Evolutionary conservation across 1,140 invertebrate species (phyloP).

Genomic region (Formica selysi): DNA sequence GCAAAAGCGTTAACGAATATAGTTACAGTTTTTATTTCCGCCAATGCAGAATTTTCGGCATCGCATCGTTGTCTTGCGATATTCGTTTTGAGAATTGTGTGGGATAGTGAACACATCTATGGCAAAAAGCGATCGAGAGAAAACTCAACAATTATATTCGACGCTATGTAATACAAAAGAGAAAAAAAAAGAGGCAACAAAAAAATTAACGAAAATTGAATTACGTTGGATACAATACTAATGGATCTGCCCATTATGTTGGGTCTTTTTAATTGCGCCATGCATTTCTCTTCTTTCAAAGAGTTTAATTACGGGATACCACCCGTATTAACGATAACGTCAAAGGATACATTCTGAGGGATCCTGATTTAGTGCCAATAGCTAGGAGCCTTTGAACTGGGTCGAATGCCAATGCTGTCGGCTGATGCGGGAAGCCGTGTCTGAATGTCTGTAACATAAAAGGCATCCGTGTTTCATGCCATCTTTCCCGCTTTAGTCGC

Average conservation of each 20-base stretch:
- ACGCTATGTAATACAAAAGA: neutral
- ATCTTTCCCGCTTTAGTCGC: constrained; percentile 71
- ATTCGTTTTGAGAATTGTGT: neutral
- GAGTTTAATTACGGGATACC: constrained; percentile 33
- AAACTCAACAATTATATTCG: neutral
- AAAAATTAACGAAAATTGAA: constrained; percentile 5
- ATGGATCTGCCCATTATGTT: neutral
- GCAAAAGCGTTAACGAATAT: neutral
- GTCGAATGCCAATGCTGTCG: constrained; percentile 98
- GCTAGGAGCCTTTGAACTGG: constrained; percentile 98
- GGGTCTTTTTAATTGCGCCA: neutral
- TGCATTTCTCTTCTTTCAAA: neutral
- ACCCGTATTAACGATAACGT: constrained; percentile 66
- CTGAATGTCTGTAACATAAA: constrained; percentile 95
- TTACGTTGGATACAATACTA: neutral
- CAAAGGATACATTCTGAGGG: constrained; percentile 98
- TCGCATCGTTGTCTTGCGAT: neutral
- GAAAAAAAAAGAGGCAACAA: neutral
- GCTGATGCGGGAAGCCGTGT: constrained; percentile 99
- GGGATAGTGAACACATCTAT: neutral
- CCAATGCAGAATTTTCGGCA: neutral
- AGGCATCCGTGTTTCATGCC: constrained; percentile 70
- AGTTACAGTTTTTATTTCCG: constrained; percentile 24
- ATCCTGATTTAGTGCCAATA: constrained; percentile 98
- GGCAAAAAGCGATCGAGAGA: neutral